Base-by-base conservation (phyloP, 2,797 vertebrate species). In the Platalea minor region DNA sequence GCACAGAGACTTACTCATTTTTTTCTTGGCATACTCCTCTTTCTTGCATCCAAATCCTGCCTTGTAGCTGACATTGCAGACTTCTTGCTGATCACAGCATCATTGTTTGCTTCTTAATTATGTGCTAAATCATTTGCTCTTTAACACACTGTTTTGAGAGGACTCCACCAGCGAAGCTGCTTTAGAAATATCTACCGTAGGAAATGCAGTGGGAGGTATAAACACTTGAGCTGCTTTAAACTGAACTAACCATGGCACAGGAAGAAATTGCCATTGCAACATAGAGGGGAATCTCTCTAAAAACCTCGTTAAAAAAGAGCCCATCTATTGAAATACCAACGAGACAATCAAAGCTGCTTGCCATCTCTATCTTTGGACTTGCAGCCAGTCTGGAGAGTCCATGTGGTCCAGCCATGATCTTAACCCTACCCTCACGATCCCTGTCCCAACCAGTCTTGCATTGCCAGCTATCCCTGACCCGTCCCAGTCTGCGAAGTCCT, bases 51-150 rank as follows among this genome's bases (percentile, higher is more conserved):
- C 59, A 82, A 86, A 57, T 29, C 63, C 29, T 81, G 79, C 73
- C 60, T 81, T 61, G 35, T n/a, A 69, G 86, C 81, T 89, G 89
- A 85, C 89, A 13, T 19, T 63, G 63, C 85, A 91, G 80, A 74
- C 67, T 84, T 87, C 74, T 84, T 86, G 43, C 63, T 91, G 79
- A 82, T 84, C 3, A 0, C 51, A 84, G 57, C 69, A 73, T 77
- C 65, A 57, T 78, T 91, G 19, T 88, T 95, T 79, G 21, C 43
- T 65, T 63, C 69, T 67, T 79, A 92, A 96, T 94, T 92, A 93
- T 31, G 85, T 96, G 93, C 80, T 89, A 93, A 94, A 92, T 81
- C 46, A 61, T 90, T 90, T 70, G 29, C 63, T 73, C 31, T 82
- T 91, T 85, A 86, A 57, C 79, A 88, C 54, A 19, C 67, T 70